phyloP scores from a whole-genome alignment of 2,113 vertebrate species.

The Triplophysa dalaica region DNA sequence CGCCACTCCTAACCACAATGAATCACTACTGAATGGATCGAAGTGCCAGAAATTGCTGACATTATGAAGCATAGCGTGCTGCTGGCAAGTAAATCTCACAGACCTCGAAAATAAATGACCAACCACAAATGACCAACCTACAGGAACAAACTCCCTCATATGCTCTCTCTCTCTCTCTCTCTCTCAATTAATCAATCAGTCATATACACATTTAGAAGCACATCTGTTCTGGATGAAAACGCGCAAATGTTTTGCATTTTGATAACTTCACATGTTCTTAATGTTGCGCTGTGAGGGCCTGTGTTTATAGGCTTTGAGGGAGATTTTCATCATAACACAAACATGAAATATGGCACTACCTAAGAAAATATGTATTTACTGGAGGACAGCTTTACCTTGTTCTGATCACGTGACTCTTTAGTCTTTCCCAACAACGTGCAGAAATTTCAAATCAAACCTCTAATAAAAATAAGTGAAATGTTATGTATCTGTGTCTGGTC shows the following conservation, averaged over 20 bases:
- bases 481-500: too few species aligned
- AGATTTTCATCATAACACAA: background rate
- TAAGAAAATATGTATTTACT: background rate
- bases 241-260: constrained; percentile 2
- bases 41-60: constrained; percentile 59
- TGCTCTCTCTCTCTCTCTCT: constrained; percentile 5
- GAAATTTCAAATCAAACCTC: too few species aligned
- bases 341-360: background rate
- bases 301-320: constrained; percentile 1
- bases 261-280: background rate
- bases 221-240: constrained; percentile 7
- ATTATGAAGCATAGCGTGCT: constrained; percentile 59
- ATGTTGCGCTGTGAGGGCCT: background rate
- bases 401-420: background rate
- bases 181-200: background rate
- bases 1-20: constrained; percentile 45
- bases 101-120: constrained; percentile 56
- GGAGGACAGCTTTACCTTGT: background rate
- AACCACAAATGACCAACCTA: constrained; percentile 43
- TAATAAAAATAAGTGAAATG: too few species aligned
- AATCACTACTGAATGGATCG: constrained; percentile 57
- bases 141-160: constrained; percentile 29
- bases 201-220: background rate
- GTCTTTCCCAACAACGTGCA: too few species aligned
- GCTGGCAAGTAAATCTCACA: constrained; percentile 56